phyloP scores from a whole-genome alignment of 2,113 vertebrate genomes.

The Sceloporus undulatus region DNA sequence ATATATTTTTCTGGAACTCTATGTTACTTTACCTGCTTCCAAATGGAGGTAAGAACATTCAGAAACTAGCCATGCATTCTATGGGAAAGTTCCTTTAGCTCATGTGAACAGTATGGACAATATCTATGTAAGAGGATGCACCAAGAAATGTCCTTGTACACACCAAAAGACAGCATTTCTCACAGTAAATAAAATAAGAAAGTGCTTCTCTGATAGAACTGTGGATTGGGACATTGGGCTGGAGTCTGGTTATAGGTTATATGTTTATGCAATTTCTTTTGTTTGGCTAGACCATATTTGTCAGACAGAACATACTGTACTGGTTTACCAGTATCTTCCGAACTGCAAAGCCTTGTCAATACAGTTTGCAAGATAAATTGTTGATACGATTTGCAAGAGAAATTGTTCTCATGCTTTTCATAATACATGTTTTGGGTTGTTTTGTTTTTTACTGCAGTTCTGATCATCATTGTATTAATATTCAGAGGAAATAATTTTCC shows the following conservation, averaged over 20 bases:
- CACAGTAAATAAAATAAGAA: neutral
- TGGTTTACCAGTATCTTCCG: too few relatives aligned
- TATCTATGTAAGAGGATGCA: conserved; percentile 28
- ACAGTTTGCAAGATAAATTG: neutral
- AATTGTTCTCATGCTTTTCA: neutral
- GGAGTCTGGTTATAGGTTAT: neutral
- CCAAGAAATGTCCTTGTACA: neutral
- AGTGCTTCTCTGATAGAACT: neutral
- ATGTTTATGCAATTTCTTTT: neutral
- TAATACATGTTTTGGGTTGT: neutral
- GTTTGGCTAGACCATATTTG: too few relatives aligned
- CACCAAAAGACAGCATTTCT: neutral
- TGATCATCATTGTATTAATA: conserved; percentile 17
- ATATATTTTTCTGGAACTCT: conserved; percentile 37
- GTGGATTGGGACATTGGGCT: neutral
- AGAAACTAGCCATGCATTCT: conserved; percentile 9
- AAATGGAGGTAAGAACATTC: conserved; percentile 47
- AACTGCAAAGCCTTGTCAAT: neutral
- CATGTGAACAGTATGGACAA: neutral
- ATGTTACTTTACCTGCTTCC: conserved; percentile 56
- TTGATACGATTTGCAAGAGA: too few relatives aligned
- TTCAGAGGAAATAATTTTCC: conserved; percentile 17
- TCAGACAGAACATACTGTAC: too few relatives aligned
- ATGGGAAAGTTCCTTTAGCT: neutral
- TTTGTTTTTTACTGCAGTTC: neutral